Base-by-base conservation (phyloP, 1,140 invertebrate species). In the Chelonus insularis region DNA sequence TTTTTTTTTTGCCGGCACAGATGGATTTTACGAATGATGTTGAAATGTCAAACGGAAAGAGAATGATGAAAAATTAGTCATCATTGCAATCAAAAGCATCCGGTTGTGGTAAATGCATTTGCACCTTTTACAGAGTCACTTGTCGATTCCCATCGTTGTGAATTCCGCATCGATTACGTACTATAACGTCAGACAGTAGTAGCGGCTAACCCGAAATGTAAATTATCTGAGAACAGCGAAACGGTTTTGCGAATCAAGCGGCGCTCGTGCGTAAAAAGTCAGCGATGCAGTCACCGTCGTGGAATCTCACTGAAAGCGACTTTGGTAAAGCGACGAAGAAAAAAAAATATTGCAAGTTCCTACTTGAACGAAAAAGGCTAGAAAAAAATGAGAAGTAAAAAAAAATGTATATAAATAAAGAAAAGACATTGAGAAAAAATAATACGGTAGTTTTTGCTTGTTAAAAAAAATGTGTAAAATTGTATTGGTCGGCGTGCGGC, bases 391-490 rank as follows among this genome's bases (percentile, higher is more conserved):
- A 32, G 12, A 39, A 8, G 18, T 0, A 12, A 23, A 21, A 18
- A 14, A n/a, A 7, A 29, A 20, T 11, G 4, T 29, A 7, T 29
- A 29, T 29, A 18, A n/a, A 29, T 14, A 45, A 29, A 51, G 25
- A 63, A 66, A 52, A 60, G 29, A 48, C 29, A 60, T 20, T 12
- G 32, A 63, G 58, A 54, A 62, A 65, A 63, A 57, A 62, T 41
- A 48, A 37, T 59, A 56, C 43, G 60, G 47, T 68, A 68, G 41
- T 63, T 62, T 65, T 67, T 25, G 4, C 18, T 50, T 25, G 16
- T 16, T 1, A 25, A 25, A 23, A 16, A 65, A 72, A 69, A 69
- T 58, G 66, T 63, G 68, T 69, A 66, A 71, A 72, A 74, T 72
- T 60, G 60, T 48, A 56, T 60, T 36, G 54, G 41, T 37, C 23